phyloP scores from a whole-genome alignment of 2,797 vertebrate species.

The Oceanodroma leucorhoa region DNA sequence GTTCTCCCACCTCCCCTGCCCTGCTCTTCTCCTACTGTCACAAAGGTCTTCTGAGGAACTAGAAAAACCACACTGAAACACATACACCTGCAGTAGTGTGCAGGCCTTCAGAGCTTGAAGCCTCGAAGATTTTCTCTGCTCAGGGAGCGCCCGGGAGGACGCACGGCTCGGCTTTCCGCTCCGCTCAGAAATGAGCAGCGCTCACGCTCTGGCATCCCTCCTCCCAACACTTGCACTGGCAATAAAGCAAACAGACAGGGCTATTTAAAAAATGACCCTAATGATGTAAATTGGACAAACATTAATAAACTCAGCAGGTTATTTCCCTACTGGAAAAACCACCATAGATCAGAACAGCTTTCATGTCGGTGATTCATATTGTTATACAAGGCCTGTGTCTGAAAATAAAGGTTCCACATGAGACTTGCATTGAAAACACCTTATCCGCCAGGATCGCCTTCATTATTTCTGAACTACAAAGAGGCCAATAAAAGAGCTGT shows the following conservation, averaged over 20 bases:
- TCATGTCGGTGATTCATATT: neutral
- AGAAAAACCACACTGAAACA: neutral
- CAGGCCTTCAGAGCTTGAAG: neutral
- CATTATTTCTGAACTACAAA: conserved; percentile 60
- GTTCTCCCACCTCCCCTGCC: neutral
- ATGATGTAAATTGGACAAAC: conserved; percentile 67
- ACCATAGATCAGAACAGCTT: conserved; percentile 34
- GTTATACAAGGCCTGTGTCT: conserved; percentile 15
- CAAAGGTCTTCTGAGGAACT: neutral
- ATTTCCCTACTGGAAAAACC: conserved; percentile 53
- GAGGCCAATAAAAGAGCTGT: conserved; percentile 53
- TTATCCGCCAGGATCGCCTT: neutral
- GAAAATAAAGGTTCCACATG: conserved; percentile 49
- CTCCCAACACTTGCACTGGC: rapidly evolving
- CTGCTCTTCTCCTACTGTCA: neutral
- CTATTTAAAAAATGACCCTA: conserved; percentile 40
- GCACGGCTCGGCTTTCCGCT: rapidly evolving
- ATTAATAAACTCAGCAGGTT: conserved; percentile 67
- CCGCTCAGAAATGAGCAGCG: rapidly evolving
- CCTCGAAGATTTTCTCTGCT: neutral
- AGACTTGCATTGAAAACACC: conserved; percentile 43
- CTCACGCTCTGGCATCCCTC: neutral
- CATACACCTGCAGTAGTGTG: rapidly evolving
- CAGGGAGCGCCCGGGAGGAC: neutral
- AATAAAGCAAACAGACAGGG: conserved; percentile 27